phyloP scores from a whole-genome alignment of 2,113 vertebrate species.

The Mormoops blainvillei region DNA sequence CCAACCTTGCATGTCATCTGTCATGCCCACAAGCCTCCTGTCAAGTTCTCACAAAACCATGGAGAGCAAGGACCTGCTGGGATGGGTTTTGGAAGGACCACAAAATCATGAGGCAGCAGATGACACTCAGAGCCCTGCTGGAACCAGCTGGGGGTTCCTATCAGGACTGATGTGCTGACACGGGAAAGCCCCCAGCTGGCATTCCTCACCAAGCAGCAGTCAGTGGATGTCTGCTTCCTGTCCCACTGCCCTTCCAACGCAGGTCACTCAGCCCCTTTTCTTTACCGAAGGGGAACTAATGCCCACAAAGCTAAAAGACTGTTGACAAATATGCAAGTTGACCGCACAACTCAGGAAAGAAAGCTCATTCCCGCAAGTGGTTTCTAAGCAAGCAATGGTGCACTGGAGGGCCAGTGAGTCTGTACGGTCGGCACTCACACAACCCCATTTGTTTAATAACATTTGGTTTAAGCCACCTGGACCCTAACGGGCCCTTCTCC shows the following conservation, averaged over 20 bases:
- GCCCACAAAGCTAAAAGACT: not conserved
- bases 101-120: not conserved
- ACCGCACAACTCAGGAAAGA: not conserved
- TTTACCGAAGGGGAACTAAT: not conserved
- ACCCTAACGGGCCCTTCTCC: not conserved
- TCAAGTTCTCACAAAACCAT: not conserved
- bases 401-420: not conserved
- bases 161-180: not conserved
- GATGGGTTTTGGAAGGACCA: not conserved
- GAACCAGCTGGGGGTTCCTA: not conserved
- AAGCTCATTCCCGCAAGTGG: not conserved
- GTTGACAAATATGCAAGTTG: accelerated
- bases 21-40: not conserved
- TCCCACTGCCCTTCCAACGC: not conserved
- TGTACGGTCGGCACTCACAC: accelerated
- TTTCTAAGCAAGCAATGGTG: not conserved
- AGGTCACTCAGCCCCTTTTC: not conserved
- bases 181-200: not conserved
- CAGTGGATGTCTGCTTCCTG: accelerated
- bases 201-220: not conserved
- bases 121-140: accelerated
- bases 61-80: not conserved
- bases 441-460: not conserved
- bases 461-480: not conserved
- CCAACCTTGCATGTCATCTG: not conserved